These are phyloP conservation scores for Aramus guarauna DNA, from an alignment of 2,113 vertebrate species.

Conservation along the genomic window DNA sequence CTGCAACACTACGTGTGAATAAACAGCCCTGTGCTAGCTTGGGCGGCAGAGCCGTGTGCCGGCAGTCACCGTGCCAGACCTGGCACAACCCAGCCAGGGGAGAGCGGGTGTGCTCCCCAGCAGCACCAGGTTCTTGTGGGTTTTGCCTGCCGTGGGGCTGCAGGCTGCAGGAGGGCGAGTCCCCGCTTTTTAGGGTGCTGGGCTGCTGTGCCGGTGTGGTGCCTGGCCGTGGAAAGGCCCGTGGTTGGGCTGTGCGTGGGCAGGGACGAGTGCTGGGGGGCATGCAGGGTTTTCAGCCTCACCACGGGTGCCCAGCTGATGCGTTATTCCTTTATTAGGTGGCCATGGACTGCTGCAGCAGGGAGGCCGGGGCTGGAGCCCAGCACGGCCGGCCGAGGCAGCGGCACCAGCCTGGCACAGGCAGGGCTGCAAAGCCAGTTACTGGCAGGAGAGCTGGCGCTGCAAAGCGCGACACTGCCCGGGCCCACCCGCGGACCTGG, in stretches of 20 bases:
- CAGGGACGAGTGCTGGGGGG: neutral
- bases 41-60: neutral
- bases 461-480: rapidly evolving
- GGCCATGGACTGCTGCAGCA: neutral
- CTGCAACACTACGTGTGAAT: neutral
- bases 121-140: rapidly evolving
- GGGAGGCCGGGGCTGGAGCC: neutral
- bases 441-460: neutral
- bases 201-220: neutral
- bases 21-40: neutral
- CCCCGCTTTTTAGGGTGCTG: neutral
- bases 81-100: rapidly evolving
- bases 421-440: neutral
- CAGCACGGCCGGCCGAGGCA: rapidly evolving
- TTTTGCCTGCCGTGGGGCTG: rapidly evolving
- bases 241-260: neutral
- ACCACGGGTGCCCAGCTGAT: rapidly evolving
- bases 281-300: rapidly evolving
- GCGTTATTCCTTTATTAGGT: neutral
- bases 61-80: rapidly evolving
- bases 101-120: rapidly evolving
- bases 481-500: rapidly evolving
- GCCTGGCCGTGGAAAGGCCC: no score
- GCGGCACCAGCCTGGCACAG: neutral
- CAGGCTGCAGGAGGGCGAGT: rapidly evolving